Base-by-base conservation (phyloP, 1,140 invertebrate species). In the Sycophaga agraensis region DNA sequence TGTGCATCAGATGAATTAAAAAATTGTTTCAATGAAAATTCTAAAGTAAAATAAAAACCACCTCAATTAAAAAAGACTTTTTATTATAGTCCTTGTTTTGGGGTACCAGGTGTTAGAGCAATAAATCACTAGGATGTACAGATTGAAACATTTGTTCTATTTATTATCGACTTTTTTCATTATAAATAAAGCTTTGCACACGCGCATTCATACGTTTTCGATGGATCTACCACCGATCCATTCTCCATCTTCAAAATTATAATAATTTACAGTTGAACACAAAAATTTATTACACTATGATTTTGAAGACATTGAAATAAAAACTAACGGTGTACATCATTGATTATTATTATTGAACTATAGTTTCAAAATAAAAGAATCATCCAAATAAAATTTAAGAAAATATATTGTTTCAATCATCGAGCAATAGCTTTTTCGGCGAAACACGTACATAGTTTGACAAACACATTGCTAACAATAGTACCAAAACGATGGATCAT, bases 181-280 rank as follows among this genome's bases (percentile, higher is more conserved):
- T 76, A 81, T 79, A 81, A 80, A 81, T 81, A 77, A 80, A 69
- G 66, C 72, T 71, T 71, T 72, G 68, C 78, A 75, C 76, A 73
- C 72, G 71, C 67, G 72, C 79, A 79, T 77, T 79, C 77, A 81
- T 76, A 76, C 75, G 56, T 49, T 61, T 70, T 67, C 69, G 68
- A 68, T 74, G 69, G 72, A 66, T 75, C 69, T 63, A 74, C 66
- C 74, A 76, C 59, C 71, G 60, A 60, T 72, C n/a, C 68, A 68
- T 72, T 48, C 67, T 68, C 64, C 65, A 67, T 59, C 68, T 65
- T 57, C 59, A 67, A 63, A 63, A 66, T 61, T 58, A 68, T 59
- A 58, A 67, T 62, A 62, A 62, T 50, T 62, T 56, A 42, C 43
- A 50, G 37, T 48, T n/a, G n/a, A 50, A 55, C 45, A 62, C 11